phyloP scores from a whole-genome alignment of 1,140 invertebrate genomes.

The Venustaconcha ellipsiformis region DNA sequence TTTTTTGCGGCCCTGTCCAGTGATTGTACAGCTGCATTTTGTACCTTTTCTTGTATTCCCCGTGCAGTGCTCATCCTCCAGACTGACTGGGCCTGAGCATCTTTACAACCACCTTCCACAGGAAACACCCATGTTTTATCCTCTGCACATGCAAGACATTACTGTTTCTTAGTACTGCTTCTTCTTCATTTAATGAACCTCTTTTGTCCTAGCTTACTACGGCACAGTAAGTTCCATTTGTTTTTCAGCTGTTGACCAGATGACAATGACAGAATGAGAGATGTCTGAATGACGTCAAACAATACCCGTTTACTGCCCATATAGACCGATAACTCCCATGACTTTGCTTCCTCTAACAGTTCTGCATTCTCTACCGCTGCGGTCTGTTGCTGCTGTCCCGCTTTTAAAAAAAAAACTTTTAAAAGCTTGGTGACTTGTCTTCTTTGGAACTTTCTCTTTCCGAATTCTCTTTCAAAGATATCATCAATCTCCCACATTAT shows the following conservation, averaged over 20 bases:
- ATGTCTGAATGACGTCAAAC: neutral
- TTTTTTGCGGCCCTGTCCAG: conserved; percentile 5
- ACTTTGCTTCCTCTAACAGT: too few relatives aligned
- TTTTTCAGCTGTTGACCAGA: conserved; percentile 5
- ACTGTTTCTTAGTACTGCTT: conserved; percentile 11
- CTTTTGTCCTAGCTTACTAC: too few relatives aligned
- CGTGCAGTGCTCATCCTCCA: conserved; percentile 12
- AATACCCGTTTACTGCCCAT: too few relatives aligned
- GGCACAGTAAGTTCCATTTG: conserved; percentile 2
- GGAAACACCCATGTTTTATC: conserved; percentile 12
- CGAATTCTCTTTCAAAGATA: neutral
- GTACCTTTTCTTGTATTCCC: conserved; percentile 2
- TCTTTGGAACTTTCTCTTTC: neutral
- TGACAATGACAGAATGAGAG: conserved; percentile 1
- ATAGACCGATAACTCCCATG: too few relatives aligned
- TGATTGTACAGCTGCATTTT: conserved; percentile 6
- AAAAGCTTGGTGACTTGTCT: too few relatives aligned
- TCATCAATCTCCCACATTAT: conserved; percentile 7
- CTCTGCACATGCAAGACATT: conserved; percentile 2
- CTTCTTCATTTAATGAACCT: conserved; percentile 4
- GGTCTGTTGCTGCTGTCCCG: neutral
- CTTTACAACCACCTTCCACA: conserved; percentile 24
- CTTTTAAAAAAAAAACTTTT: neutral
- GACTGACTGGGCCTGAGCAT: conserved; percentile 22
- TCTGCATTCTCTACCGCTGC: neutral